A percentile compares a stretch with the other conserved stretches of the same genome.
Evolutionary conservation across 2,113 vertebrate genomes (phyloP).

Genomic region (Craseonycteris thonglongyai): DNA sequence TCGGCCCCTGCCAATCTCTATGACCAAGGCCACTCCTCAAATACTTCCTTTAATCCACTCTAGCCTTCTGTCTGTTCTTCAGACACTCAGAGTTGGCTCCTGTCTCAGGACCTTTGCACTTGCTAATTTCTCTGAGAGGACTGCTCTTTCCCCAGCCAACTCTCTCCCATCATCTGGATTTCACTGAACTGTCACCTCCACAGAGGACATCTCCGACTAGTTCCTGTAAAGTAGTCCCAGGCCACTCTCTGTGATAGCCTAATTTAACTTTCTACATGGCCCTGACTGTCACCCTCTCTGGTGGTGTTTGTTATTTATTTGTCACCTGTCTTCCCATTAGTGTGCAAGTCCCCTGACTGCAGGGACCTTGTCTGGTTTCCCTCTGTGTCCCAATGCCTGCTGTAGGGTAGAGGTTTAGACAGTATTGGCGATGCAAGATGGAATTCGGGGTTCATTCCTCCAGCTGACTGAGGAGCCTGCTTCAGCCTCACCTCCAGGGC

Average conservation of each 20-base stretch:
- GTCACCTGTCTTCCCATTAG: neutral
- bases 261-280: neutral
- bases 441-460: fast-evolving
- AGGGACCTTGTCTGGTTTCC: neutral
- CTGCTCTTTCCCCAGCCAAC: neutral
- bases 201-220: neutral
- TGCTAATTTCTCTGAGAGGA: neutral
- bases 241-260: neutral
- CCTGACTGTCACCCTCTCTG: neutral
- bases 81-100: neutral
- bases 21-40: neutral
- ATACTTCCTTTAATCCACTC: neutral
- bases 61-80: neutral
- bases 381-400: neutral
- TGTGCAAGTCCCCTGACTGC: neutral
- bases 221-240: neutral
- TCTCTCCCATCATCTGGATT: neutral
- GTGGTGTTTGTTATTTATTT: neutral
- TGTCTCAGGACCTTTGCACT: neutral
- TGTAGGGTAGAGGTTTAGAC: neutral
- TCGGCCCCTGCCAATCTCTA: neutral
- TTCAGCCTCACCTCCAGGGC: constrained; percentile 82
- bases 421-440: neutral
- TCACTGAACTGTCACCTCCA: neutral
- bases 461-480: fast-evolving